Conservation (phyloP, 2,888 invertebrate species). For the Tortrix viridana region DNA sequence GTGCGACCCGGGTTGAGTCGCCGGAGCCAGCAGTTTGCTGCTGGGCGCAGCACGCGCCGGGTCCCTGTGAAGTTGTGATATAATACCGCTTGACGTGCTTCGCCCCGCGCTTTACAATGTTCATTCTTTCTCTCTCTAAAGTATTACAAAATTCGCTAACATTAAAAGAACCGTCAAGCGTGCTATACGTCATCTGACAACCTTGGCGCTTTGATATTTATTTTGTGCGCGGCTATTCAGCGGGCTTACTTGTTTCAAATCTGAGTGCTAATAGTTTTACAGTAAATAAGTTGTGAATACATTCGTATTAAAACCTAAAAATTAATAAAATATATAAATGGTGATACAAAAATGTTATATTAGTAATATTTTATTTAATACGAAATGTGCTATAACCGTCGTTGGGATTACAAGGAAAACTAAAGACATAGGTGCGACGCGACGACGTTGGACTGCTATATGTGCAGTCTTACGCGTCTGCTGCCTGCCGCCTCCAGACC, state of each 20-base stretch:
- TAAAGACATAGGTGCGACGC: slow-evolving; percentile 61
- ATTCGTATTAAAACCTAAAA: background rate
- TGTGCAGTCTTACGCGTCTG: slow-evolving; percentile 70
- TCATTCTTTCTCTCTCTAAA: slow-evolving; percentile 11
- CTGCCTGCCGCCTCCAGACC: slow-evolving; percentile 72
- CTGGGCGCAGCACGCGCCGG: slow-evolving; percentile 70
- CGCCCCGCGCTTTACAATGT: slow-evolving; percentile 10
- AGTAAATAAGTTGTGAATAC: slow-evolving; percentile 1
- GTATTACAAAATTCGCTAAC: slow-evolving; percentile 20
- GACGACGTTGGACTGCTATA: slow-evolving; percentile 63
- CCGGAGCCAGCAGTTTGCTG: slow-evolving; percentile 66
- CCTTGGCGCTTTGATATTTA: slow-evolving; percentile 28
- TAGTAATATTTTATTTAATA: background rate
- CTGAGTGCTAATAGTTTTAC: slow-evolving; percentile 19
- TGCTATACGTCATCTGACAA: slow-evolving; percentile 28
- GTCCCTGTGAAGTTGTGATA: slow-evolving; percentile 53
- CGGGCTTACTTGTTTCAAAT: slow-evolving; percentile 9
- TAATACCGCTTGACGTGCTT: slow-evolving; percentile 42
- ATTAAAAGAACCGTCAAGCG: slow-evolving; percentile 22
- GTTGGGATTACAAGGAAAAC: slow-evolving; percentile 43
- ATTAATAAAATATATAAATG: background rate
- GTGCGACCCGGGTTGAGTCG: slow-evolving; percentile 49
- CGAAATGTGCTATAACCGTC: slow-evolving; percentile 11
- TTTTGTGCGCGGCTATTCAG: slow-evolving; percentile 24
- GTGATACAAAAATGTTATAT: too few species aligned